phyloP scores from a whole-genome alignment of 2,797 vertebrate species.

The Leptatherina wallacei region DNA sequence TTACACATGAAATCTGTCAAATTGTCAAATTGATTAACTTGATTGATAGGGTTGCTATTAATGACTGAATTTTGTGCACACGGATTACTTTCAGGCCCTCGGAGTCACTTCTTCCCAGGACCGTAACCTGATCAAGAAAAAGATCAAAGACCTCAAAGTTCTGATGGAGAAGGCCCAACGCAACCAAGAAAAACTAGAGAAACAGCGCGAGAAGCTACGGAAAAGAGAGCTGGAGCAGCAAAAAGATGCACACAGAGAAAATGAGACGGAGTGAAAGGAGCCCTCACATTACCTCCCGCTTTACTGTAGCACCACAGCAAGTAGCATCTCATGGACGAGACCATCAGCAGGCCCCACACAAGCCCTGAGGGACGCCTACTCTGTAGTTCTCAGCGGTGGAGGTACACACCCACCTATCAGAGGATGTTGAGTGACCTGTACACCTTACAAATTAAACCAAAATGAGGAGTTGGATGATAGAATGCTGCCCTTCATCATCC shows the following conservation, averaged over 20 bases:
- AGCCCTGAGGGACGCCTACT: constrained; percentile 60
- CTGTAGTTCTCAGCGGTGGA: constrained; percentile 54
- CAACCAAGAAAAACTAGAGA: constrained; percentile 92
- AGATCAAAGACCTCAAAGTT: constrained; percentile 93
- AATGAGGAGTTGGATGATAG: constrained; percentile 57
- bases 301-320: constrained; percentile 60
- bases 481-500: constrained; percentile 54
- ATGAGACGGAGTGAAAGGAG: constrained; percentile 77
- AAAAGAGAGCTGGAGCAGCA: constrained; percentile 88
- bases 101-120: constrained; percentile 92
- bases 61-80: not conserved
- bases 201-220: constrained; percentile 88
- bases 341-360: constrained; percentile 44
- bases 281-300: constrained; percentile 23
- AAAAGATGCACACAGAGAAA: constrained; percentile 83
- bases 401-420: constrained; percentile 39
- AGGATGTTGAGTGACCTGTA: constrained; percentile 48
- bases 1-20: not conserved
- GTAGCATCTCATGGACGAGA: constrained; percentile 64
- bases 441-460: constrained; percentile 69
- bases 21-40: not conserved
- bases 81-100: constrained; percentile 79
- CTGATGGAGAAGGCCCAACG: constrained; percentile 90
- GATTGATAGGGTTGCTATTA: not conserved
- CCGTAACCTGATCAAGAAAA: constrained; percentile 92